Evolutionary conservation across 1,140 invertebrate genomes (phyloP).

Genomic region (Nasonia vitripennis): DNA sequence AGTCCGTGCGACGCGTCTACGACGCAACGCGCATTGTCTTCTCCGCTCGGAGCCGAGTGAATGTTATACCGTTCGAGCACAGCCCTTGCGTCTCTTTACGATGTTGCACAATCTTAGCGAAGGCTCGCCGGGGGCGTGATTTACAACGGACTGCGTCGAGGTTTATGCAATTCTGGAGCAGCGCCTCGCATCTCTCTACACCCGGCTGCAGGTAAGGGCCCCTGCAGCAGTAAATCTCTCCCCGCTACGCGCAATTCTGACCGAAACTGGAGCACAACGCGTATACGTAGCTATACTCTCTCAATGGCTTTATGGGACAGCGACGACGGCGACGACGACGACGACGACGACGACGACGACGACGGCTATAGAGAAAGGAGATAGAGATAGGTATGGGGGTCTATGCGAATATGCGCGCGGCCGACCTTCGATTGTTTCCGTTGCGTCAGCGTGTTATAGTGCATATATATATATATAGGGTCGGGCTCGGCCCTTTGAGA

Average conservation of each 20-base stretch:
- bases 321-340: background rate
- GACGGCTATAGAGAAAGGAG: background rate
- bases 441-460: background rate
- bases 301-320: background rate
- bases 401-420: background rate
- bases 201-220: background rate
- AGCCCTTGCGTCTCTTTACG: background rate
- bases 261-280: conserved; percentile 55
- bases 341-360: background rate
- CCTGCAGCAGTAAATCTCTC: conserved; percentile 54
- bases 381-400: background rate
- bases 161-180: conserved; percentile 46
- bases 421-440: background rate
- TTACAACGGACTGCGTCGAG: conserved; percentile 16
- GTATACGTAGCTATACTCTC: background rate
- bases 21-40: too few relatives aligned
- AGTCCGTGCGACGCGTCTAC: too few relatives aligned
- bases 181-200: background rate
- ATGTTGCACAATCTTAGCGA: conserved; percentile 21
- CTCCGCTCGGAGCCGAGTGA: too few relatives aligned
- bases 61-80: too few relatives aligned
- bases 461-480: background rate
- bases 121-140: conserved; percentile 27
- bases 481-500: too few relatives aligned
- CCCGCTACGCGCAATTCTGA: conserved; percentile 33